Percentiles rank a stretch among this genome's conserved stretches.
phyloP scores from a whole-genome alignment of 2,797 vertebrate species.

The Hylomyscus alleni region DNA sequence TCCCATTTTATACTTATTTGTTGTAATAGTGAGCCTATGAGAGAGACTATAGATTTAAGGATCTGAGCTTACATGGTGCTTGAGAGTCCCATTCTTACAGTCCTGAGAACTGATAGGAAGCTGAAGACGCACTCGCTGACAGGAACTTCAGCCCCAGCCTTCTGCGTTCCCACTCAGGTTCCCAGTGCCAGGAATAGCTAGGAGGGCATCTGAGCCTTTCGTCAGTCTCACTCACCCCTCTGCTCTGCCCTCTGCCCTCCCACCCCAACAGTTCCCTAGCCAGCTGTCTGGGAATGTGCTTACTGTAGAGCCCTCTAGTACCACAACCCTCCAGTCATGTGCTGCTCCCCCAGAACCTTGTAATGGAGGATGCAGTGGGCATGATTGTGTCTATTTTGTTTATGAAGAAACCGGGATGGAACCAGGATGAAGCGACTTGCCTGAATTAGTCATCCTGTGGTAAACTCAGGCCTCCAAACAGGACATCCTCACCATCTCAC shows the following conservation, averaged over 20 bases:
- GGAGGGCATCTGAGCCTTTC: neutral
- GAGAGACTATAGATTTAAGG: neutral
- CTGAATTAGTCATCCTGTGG: neutral
- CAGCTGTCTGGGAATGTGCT: neutral
- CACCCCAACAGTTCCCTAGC: neutral
- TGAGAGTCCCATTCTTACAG: neutral
- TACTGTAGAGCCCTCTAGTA: neutral
- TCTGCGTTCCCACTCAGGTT: fast-evolving
- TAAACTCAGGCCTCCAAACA: neutral
- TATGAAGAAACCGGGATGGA: neutral
- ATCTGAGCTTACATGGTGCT: neutral
- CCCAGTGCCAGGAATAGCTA: neutral
- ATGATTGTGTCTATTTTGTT: neutral
- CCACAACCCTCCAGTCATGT: neutral
- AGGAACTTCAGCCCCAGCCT: too few species aligned
- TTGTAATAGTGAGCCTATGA: neutral
- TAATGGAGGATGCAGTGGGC: neutral
- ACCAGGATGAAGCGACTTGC: neutral
- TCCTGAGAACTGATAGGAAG: neutral
- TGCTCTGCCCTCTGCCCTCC: neutral
- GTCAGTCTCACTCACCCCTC: neutral
- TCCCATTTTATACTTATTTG: neutral
- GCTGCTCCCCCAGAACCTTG: neutral
- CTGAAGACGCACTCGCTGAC: too few species aligned
- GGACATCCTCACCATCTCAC: neutral